Base-by-base conservation (phyloP, 2,888 invertebrate genomes). In the Thymelicus acteon region DNA sequence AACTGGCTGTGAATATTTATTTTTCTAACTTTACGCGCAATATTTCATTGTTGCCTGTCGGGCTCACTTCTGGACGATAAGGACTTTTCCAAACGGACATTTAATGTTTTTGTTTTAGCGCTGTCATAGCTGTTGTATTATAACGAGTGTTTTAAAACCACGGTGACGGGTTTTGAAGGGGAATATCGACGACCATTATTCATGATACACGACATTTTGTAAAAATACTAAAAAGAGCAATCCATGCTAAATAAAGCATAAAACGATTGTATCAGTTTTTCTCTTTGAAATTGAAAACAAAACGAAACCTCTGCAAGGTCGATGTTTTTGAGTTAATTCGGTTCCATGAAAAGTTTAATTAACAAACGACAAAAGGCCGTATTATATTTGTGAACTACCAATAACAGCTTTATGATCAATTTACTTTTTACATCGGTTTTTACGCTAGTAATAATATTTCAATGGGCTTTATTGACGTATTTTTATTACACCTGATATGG, bases 1-100 rank as follows among this genome's bases (percentile, higher is more conserved):
- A 70, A 70, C 58, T 60, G 60, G 44, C 52, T 31, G 60, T 57
- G 64, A 69, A 70, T 70, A 64, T 70, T 70, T 63, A 70, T 70
- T 70, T 70, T 64, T 64, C 58, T 52, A 49, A 62, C 64, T 63
- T 58, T 63, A 62, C 40, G 48, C 69, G 48, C 69, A 48, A 48
- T 67, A 15, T 69, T 69, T 69, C 63, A 69, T 24, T 69, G 47
- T 67, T 15, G 69, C 63, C 58, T 37, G 63, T 63, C 58, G 58
- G 48, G 37, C 49, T 60, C 49, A 54, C 31, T 63, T 37, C 6
- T 62, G 60, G 31, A 57, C 64, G 70, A 70, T 65, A 71, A 65
- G 64, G 44, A 60, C 64, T 60, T 60, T 68, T 65, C n/a, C 47
- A 52, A 70, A 70, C 61, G 40, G 24, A 39, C 57, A 24, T 69